Percentiles rank a stretch among this genome's conserved stretches.
These are phyloP conservation scores for Lepidotrigona ventralis DNA, from an alignment of 1,140 invertebrate genomes.

Conservation along the genomic window DNA sequence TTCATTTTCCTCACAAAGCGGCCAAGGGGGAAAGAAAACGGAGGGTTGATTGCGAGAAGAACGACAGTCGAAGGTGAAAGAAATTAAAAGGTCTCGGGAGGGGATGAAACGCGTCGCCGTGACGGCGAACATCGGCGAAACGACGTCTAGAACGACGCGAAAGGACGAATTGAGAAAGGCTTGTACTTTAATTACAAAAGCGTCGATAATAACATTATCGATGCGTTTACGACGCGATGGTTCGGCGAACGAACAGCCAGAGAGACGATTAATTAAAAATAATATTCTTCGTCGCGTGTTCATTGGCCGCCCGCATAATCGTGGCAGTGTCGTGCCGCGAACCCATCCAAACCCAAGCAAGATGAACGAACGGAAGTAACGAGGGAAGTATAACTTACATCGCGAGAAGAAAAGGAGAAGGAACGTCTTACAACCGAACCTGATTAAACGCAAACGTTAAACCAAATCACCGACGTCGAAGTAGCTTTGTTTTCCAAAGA, in stretches of 20 bases:
- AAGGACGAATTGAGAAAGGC: conserved; percentile 29
- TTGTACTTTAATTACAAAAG: conserved; percentile 57
- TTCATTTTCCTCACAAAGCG: conserved; percentile 19
- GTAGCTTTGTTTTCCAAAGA: neutral
- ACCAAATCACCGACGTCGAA: neutral
- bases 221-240: conserved; percentile 13
- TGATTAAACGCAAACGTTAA: neutral
- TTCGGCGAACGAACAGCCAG: neutral
- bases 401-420: neutral
- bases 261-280: conserved; percentile 48
- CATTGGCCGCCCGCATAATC: conserved; percentile 3
- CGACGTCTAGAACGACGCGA: neutral
- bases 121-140: neutral
- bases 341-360: neutral
- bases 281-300: conserved; percentile 16
- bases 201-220: conserved; percentile 58
- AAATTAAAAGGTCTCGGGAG: conserved; percentile 37
- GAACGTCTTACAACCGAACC: neutral
- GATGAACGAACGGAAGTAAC: too few relatives aligned
- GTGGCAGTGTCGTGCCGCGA: neutral
- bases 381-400: neutral
- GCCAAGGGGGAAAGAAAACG: neutral
- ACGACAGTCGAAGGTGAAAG: conserved; percentile 22
- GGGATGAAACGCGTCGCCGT: too few relatives aligned
- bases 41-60: neutral